Evolutionary conservation across 1,140 invertebrate species (phyloP).

Genomic region (Trigoniulus corallinus): DNA sequence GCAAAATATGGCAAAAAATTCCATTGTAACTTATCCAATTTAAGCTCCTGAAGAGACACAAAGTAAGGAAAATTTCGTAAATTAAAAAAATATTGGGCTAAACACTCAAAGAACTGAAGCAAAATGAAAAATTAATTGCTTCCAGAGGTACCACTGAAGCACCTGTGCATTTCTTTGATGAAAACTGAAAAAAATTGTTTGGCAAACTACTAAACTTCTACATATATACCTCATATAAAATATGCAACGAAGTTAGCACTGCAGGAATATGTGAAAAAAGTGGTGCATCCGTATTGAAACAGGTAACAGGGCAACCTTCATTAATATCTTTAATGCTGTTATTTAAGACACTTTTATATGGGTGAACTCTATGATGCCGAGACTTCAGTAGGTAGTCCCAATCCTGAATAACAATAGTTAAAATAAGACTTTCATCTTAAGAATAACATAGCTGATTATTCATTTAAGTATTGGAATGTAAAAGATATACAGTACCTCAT

Average conservation of each 20-base stretch:
- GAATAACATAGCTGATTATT: not conserved
- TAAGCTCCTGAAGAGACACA: slow-evolving; percentile 4
- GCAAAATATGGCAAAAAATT: not conserved
- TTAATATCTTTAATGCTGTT: no score
- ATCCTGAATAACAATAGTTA: slow-evolving; percentile 35
- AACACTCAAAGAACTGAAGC: no score
- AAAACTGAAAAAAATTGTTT: no score
- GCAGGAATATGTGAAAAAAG: slow-evolving; percentile 56
- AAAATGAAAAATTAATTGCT: no score
- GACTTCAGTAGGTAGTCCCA: slow-evolving; percentile 55
- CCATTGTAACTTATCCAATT: slow-evolving; percentile 8
- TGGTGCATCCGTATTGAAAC: slow-evolving; percentile 42
- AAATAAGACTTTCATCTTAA: slow-evolving; percentile 5
- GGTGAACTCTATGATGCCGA: slow-evolving; percentile 32
- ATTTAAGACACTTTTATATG: no score
- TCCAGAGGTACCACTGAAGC: no score
- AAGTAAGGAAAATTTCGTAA: slow-evolving; percentile 44
- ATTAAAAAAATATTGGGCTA: no score
- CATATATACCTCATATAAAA: not conserved
- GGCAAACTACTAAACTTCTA: no score
- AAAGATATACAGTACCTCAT: slow-evolving; percentile 30
- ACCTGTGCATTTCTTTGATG: no score
- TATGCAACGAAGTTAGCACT: slow-evolving; percentile 62
- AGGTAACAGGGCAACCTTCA: no score
- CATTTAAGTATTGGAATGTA: slow-evolving; percentile 13